phyloP scores from a whole-genome alignment of 2,797 vertebrate species.

The Cacajao melanocephalus region DNA sequence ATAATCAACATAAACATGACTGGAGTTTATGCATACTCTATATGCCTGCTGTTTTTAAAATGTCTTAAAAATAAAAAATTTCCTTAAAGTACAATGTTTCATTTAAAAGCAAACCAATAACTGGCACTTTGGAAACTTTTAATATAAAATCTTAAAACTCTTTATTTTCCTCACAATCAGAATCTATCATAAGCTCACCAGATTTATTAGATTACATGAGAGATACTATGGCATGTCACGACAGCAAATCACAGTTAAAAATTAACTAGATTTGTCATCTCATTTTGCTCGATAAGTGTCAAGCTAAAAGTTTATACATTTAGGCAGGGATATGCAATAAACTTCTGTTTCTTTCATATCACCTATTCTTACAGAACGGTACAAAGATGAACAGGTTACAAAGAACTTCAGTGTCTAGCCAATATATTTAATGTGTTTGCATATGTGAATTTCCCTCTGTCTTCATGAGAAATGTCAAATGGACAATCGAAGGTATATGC shows the following conservation, averaged over 20 bases:
- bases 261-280: slow-evolving; percentile 6
- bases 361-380: neutral
- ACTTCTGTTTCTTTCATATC: neutral
- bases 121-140: slow-evolving; percentile 23
- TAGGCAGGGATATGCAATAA: neutral
- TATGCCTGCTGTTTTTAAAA: slow-evolving; percentile 56
- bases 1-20: slow-evolving; percentile 63
- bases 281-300: slow-evolving; percentile 1
- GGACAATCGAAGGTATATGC: neutral
- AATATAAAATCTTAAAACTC: neutral
- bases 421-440: neutral
- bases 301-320: neutral
- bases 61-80: slow-evolving; percentile 54
- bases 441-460: neutral
- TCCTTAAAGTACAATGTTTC: neutral
- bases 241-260: slow-evolving; percentile 34
- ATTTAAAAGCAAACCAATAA: slow-evolving; percentile 43
- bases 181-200: neutral
- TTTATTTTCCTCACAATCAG: neutral
- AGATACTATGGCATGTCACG: neutral
- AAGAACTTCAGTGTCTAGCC: neutral
- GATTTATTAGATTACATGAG: neutral
- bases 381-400: neutral
- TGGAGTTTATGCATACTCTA: slow-evolving; percentile 50
- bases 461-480: neutral